A percentile compares a stretch with the other conserved stretches of the same genome.
These are phyloP conservation scores for Novumbra hubbsi DNA, from an alignment of 2,797 vertebrate genomes.

Conservation along the genomic window DNA sequence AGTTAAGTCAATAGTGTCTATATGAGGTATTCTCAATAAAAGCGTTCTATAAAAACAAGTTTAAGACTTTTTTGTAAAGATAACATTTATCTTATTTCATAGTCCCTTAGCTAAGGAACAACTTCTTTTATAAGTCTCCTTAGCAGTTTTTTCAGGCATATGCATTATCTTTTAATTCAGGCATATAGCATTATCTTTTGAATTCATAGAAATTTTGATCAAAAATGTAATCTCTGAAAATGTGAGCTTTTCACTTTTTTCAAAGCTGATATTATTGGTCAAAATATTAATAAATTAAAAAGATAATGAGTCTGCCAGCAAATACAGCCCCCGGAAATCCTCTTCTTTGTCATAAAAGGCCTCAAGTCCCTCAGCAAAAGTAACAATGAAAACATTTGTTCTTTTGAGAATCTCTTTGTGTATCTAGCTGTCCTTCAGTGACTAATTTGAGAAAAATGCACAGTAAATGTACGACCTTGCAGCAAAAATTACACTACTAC, in stretches of 20 bases:
- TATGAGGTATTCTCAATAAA: neutral
- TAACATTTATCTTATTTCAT: neutral
- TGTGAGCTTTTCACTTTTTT: too few relatives aligned
- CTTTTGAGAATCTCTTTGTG: neutral
- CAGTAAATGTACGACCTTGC: neutral
- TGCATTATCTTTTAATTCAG: too few relatives aligned
- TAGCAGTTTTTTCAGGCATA: neutral
- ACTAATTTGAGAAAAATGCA: neutral
- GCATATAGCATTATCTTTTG: too few relatives aligned
- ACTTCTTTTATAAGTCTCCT: neutral
- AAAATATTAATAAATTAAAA: too few relatives aligned
- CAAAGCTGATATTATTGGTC: too few relatives aligned
- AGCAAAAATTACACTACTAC: neutral
- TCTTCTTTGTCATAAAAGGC: neutral
- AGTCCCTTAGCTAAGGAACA: neutral
- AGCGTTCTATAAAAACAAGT: neutral
- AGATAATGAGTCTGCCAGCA: too few relatives aligned
- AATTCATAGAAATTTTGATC: too few relatives aligned
- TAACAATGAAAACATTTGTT: neutral
- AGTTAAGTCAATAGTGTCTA: neutral
- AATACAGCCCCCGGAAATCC: too few relatives aligned
- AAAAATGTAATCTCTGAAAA: too few relatives aligned
- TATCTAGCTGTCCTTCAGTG: neutral
- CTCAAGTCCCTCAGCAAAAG: neutral
- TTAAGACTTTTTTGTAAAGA: neutral